Evolutionary conservation across 2,888 invertebrate genomes (phyloP).

Genomic region (Alloplasta piceator): DNA sequence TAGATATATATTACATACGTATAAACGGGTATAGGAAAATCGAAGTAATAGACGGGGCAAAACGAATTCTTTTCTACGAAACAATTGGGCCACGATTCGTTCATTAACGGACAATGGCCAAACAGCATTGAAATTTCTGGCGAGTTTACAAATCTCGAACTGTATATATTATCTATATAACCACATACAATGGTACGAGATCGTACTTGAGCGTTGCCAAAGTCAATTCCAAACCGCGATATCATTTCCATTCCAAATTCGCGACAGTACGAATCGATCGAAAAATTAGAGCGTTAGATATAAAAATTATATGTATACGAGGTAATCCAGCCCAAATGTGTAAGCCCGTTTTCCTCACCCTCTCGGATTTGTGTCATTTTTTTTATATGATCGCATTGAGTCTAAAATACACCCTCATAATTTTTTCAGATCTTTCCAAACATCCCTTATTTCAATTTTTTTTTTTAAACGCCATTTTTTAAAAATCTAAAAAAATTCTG

Average conservation of each 20-base stretch:
- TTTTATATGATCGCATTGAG: no score
- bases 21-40: slow-evolving; percentile 26
- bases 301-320: no score
- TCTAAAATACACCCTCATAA: no score
- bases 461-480: no score
- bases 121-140: slow-evolving; percentile 62
- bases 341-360: no score
- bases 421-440: no score
- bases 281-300: no score
- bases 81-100: slow-evolving; percentile 57
- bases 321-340: no score
- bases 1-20: background rate
- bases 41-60: slow-evolving; percentile 33
- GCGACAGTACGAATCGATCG: background rate
- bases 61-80: slow-evolving; percentile 40
- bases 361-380: no score
- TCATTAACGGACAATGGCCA: slow-evolving; percentile 63
- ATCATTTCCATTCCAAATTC: background rate
- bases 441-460: no score
- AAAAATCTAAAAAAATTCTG: no score
- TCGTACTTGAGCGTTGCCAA: slow-evolving; percentile 43
- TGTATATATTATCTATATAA: background rate
- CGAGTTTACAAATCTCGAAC: slow-evolving; percentile 57
- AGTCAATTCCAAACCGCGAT: background rate
- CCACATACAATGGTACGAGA: background rate